Evolutionary conservation across 2,113 vertebrate genomes (phyloP).

Genomic region (Saccopteryx leptura): DNA sequence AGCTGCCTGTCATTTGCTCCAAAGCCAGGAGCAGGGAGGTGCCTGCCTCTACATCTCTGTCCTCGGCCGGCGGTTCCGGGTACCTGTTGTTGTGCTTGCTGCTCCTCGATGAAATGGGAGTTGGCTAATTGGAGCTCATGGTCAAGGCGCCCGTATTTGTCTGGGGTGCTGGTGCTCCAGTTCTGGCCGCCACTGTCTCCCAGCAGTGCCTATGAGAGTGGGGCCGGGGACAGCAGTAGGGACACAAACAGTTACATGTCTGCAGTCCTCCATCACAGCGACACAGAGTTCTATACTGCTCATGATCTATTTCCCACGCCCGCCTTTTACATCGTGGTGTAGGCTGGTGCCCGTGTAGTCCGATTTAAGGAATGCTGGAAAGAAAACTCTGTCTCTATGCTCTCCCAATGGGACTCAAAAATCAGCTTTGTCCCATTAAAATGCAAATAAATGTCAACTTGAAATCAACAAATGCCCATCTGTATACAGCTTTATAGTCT

Average conservation of each 20-base stretch:
- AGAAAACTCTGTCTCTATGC: not conserved
- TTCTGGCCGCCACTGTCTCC: conserved; percentile 91
- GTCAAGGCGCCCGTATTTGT: conserved; percentile 93
- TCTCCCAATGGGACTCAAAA: not conserved
- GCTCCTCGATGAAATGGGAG: conserved; percentile 96
- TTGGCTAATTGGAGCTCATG: conserved; percentile 94
- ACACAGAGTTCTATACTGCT: not conserved
- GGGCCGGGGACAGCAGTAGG: not conserved
- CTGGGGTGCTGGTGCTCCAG: conserved; percentile 89
- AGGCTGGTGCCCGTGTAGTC: not conserved
- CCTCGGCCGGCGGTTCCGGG: rapidly evolving
- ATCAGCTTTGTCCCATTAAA: conserved; percentile 8
- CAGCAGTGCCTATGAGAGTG: conserved; percentile 89
- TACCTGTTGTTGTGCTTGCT: conserved; percentile 98
- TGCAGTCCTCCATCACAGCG: not conserved
- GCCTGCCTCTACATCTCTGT: rapidly evolving
- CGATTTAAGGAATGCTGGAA: not conserved
- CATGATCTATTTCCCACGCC: not conserved
- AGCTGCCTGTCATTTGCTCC: not conserved
- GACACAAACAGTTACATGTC: not conserved
- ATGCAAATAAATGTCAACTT: not conserved
- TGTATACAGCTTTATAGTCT: not conserved
- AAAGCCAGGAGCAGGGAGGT: not conserved
- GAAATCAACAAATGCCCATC: not conserved
- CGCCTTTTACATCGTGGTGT: not conserved